Conservation (phyloP, 1,140 invertebrate genomes). For the Coenobita brevimanus region DNA sequence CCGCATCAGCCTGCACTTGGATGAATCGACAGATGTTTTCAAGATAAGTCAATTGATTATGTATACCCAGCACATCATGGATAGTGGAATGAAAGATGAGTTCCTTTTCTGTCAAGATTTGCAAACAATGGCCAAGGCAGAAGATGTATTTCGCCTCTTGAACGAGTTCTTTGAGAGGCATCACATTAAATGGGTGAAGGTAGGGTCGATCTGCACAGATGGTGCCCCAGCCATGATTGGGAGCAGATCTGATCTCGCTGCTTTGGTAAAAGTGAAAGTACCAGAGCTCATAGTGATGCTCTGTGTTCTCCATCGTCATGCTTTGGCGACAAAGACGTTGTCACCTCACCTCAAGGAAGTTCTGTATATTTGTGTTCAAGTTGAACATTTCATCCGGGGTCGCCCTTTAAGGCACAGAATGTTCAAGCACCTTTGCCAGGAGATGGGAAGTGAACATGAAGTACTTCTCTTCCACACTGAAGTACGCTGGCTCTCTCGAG, state of each 20-base stretch:
- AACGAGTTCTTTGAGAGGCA: background rate
- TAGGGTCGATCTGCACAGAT: too few relatives aligned
- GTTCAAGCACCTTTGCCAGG: background rate
- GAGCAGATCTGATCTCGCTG: too few relatives aligned
- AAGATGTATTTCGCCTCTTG: background rate
- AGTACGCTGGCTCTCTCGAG: constrained; percentile 1
- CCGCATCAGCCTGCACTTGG: background rate
- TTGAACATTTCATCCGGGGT: background rate
- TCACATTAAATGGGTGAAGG: background rate
- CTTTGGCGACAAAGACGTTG: background rate
- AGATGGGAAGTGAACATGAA: constrained; percentile 20
- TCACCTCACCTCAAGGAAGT: too few relatives aligned
- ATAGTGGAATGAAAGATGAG: too few relatives aligned
- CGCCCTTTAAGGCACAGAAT: background rate
- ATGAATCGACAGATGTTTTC: constrained; percentile 6
- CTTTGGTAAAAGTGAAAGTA: background rate
- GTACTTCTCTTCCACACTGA: too few relatives aligned
- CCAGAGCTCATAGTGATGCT: background rate
- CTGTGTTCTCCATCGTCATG: too few relatives aligned
- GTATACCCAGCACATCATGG: too few relatives aligned
- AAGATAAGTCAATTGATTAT: background rate
- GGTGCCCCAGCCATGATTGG: too few relatives aligned
- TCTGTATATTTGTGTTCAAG: background rate
- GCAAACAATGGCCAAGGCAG: background rate
- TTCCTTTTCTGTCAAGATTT: background rate